Base-by-base conservation (phyloP, 2,888 invertebrate species). In the Parnassius smintheus region DNA sequence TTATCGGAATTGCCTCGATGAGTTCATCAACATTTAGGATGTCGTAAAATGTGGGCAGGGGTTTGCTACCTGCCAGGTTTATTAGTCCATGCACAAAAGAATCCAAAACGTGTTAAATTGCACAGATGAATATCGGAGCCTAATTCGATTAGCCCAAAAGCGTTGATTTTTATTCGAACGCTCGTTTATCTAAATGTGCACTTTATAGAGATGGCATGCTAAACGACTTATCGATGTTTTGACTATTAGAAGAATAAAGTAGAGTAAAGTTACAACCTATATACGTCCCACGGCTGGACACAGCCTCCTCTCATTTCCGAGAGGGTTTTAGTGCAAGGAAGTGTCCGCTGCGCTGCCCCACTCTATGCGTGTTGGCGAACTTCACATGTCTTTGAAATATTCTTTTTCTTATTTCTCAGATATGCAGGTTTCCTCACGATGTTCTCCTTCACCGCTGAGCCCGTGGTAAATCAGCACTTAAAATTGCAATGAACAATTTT, bases 81-180 rank as follows among this genome's bases (percentile, higher is more conserved):
- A 89, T 88, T 88, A 86, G 85, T 74, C 77, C 76, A 75, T 74
- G 81, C 82, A 87, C 84, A 86, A 88, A 87, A 84, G 86, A 83
- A 87, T 85, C 86, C 89, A 85, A 87, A 89, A 89, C 82, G 89
- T 89, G 91, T 88, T 88, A 90, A 90, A 85, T 86, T 82, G 88
- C 82, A 79, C 85, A 81, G 88, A 90, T 89, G 84, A 78, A 80
- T 88, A 90, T 90, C 89, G 75, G 74, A 69, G 73, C 84, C 87
- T 91, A 91, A 91, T 91, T 90, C 89, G 90, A 91, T 91, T 91
- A 91, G 87, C 81, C 81, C 76, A 85, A 85, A 85, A 81, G 83
- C 89, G 87, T 88, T 87, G 89, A 88, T 88, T 91, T 88, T 90
- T 87, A 89, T 88, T 82, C 80, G 86, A 82, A 77, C 83, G 79